Conservation (phyloP, 2,797 vertebrate genomes). For the Trachurus trachurus region DNA sequence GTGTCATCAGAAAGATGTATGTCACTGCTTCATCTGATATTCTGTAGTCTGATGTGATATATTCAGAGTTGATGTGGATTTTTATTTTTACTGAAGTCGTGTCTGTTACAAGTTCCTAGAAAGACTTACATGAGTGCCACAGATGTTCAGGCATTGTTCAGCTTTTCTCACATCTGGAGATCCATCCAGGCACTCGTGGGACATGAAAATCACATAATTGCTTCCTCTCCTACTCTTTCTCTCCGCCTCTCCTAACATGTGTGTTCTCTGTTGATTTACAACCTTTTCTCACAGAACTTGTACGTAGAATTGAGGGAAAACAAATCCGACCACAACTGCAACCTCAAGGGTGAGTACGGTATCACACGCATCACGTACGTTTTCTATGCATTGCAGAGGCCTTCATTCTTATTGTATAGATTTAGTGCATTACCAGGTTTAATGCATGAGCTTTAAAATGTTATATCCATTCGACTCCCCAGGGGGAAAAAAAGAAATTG, state of each 20-base stretch:
- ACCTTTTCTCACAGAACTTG: conserved; percentile 60
- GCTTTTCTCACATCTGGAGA: conserved; percentile 36
- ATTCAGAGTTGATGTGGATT: background rate
- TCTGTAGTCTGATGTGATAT: background rate
- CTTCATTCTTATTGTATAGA: background rate
- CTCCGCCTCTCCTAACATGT: conserved; percentile 2
- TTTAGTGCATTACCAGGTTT: conserved; percentile 5
- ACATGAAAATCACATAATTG: conserved; percentile 44
- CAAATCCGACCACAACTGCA: conserved; percentile 33
- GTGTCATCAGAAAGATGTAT: too few relatives aligned
- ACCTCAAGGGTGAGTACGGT: conserved; percentile 64
- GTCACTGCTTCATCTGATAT: too few relatives aligned
- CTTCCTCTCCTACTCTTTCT: conserved; percentile 26
- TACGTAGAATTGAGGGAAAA: conserved; percentile 51
- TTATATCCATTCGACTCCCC: background rate
- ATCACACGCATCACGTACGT: background rate
- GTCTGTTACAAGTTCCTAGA: background rate
- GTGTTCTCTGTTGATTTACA: conserved; percentile 22
- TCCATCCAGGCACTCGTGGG: conserved; percentile 10
- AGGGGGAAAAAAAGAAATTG: background rate
- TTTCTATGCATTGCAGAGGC: background rate
- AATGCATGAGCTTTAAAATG: background rate
- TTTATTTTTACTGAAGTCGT: background rate
- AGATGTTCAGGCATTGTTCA: conserved; percentile 21
- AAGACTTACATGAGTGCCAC: background rate